phyloP scores from a whole-genome alignment of 2,888 invertebrate species.

The Stenichneumon culpator region DNA sequence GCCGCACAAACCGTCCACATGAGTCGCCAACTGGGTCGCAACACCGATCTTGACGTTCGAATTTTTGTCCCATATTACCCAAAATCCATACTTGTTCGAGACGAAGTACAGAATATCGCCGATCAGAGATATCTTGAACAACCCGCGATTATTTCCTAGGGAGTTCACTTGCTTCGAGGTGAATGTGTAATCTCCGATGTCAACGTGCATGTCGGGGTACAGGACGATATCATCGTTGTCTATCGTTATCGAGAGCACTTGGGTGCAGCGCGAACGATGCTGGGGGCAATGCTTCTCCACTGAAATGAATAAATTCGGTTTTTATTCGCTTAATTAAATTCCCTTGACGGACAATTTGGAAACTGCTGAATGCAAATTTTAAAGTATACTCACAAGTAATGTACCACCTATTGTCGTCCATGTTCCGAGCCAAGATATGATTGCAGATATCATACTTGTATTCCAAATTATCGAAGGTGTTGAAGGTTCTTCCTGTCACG shows the following conservation, averaged over 20 bases:
- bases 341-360: not conserved
- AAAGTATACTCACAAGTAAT: conserved; percentile 88
- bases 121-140: conserved; percentile 89
- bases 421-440: conserved; percentile 91
- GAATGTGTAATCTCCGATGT: conserved; percentile 75
- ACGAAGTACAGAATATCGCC: conserved; percentile 90
- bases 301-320: conserved; percentile 79
- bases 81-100: conserved; percentile 91
- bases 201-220: conserved; percentile 79
- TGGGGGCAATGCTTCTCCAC: conserved; percentile 89
- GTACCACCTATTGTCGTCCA: conserved; percentile 89
- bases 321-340: not conserved
- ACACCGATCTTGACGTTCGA: conserved; percentile 91
- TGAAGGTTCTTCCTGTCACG: conserved; percentile 91
- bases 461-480: conserved; percentile 92
- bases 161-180: conserved; percentile 87
- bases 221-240: conserved; percentile 87
- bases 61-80: conserved; percentile 90
- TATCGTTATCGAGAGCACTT: conserved; percentile 89
- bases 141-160: conserved; percentile 86
- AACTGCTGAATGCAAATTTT: not conserved
- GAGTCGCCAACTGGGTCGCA: conserved; percentile 87
- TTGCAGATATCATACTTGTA: conserved; percentile 94
- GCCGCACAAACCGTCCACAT: conserved; percentile 93
- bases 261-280: conserved; percentile 86